Evolutionary conservation across 2,113 vertebrate species (phyloP), one percentile per base, ranked within the genome.

Genomic region (Paramormyrops kingsleyae): DNA sequence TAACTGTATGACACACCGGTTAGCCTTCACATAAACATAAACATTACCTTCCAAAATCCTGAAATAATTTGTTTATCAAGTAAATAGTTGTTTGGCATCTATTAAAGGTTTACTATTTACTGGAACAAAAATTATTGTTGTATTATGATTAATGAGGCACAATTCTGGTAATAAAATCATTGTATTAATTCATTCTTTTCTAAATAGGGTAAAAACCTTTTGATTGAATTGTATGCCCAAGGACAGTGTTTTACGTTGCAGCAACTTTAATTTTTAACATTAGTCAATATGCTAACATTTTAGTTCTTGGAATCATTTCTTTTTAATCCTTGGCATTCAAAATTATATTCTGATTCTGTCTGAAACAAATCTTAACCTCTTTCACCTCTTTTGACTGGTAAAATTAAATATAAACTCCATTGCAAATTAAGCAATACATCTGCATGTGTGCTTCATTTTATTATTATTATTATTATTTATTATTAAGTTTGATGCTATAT

Each of bases 1-100:
- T 35, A 87, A 87, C 49, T 53, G 47, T 53, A 87, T 87, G 47
- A 87, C 85, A 87, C 13, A 53, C 49, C 27, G 39, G 85, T 31
- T 87, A 87, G 85, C 17, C 12, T 17, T 31, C 47, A 53, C 27
- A 15, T 87, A 35, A 53, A 53, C 85, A 87, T 53, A 87, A 87
- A 87, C 85, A 87, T 87, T 87, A 46, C 24, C 21, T 56, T 87
- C 47, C 12, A 53, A 87, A 87, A 53, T 19, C 85, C 50, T 87
- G 50, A 87, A 87, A 53, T 53, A 31, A 87, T 53, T 15, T 53
- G n/a, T 52, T 87, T 87, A 87, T 87, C 31, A 56, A 35, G 85
- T 87, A 87, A 87, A 87, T 87, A 87, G n/a, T 87, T 56, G 49
- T 87, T 87, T 53, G 47, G 85, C 50, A 56, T 50, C 49, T 31